Conservation (phyloP, 2,113 vertebrate species). For the Dascyllus trimaculatus region DNA sequence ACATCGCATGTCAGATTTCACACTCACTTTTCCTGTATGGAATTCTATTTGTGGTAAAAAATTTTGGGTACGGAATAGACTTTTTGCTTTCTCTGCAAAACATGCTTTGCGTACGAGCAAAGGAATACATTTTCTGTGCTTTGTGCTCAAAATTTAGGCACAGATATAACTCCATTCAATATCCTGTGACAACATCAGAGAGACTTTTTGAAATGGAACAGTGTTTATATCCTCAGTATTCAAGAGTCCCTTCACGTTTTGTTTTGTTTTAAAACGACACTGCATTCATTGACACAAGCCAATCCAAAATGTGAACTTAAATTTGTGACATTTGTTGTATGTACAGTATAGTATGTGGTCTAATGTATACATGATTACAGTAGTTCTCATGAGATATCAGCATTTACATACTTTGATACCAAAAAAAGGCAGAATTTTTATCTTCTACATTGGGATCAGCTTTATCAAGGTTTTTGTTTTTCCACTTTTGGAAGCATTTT, state of each 20-base stretch:
- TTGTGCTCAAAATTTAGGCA: neutral
- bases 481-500: constrained; percentile 89
- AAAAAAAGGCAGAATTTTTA: constrained; percentile 89
- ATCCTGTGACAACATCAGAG: constrained; percentile 1
- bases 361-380: constrained; percentile 60
- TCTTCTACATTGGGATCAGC: constrained; percentile 87
- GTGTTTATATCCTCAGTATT: neutral
- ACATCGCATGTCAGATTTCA: neutral
- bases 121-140: no score
- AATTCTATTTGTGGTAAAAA: constrained; percentile 14
- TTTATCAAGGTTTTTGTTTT: constrained; percentile 87
- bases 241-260: constrained; percentile 4
- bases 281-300: constrained; percentile 21
- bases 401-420: constrained; percentile 93
- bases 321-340: constrained; percentile 58
- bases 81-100: neutral
- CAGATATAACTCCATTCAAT: neutral
- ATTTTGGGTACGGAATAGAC: neutral
- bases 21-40: constrained; percentile 1
- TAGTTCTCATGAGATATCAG: constrained; percentile 75
- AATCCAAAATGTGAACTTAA: constrained; percentile 75
- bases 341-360: constrained; percentile 63
- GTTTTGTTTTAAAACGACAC: neutral
- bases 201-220: neutral
- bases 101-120: no score